phyloP scores from a whole-genome alignment of 1,140 invertebrate species.

The Andrena cerasifolii region DNA sequence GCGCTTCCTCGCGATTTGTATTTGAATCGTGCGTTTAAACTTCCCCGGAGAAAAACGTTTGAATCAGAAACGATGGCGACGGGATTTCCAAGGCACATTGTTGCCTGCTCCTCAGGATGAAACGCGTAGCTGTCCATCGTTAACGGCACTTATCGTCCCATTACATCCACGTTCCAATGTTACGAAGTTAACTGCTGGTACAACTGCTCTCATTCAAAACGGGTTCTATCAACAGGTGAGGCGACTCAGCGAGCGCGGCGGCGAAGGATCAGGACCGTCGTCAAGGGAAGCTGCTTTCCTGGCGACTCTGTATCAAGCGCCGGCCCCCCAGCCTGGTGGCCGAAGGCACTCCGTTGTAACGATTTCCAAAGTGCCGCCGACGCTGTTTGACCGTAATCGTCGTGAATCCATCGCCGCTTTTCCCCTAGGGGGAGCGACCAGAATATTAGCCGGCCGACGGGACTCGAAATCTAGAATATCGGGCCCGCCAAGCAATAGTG shows the following conservation, averaged over 20 bases:
- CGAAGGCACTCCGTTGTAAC: constrained; percentile 92
- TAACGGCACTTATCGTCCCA: no score
- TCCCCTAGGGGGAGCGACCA: constrained; percentile 80
- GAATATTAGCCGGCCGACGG: constrained; percentile 80
- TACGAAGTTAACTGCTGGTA: no score
- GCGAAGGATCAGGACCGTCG: constrained; percentile 86
- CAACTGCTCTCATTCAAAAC: no score
- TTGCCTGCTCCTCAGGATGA: no score
- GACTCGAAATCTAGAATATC: constrained; percentile 80
- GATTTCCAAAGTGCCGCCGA: constrained; percentile 89
- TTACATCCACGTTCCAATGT: no score
- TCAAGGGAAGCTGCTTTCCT: constrained; percentile 90
- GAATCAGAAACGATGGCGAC: no score
- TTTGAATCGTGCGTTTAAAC: no score
- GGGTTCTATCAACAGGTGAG: constrained; percentile 83
- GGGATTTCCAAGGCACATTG: no score
- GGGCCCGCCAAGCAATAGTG: constrained; percentile 87
- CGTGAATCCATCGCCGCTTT: constrained; percentile 91
- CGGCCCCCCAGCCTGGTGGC: constrained; percentile 87
- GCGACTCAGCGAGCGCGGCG: constrained; percentile 89
- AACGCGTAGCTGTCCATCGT: no score
- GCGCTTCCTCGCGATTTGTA: no score
- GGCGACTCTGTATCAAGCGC: constrained; percentile 89
- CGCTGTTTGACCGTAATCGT: constrained; percentile 88
- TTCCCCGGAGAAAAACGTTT: no score